These are phyloP conservation scores for Meteorus cinctellus DNA, from an alignment of 2,888 invertebrate genomes.

Conservation along the genomic window DNA sequence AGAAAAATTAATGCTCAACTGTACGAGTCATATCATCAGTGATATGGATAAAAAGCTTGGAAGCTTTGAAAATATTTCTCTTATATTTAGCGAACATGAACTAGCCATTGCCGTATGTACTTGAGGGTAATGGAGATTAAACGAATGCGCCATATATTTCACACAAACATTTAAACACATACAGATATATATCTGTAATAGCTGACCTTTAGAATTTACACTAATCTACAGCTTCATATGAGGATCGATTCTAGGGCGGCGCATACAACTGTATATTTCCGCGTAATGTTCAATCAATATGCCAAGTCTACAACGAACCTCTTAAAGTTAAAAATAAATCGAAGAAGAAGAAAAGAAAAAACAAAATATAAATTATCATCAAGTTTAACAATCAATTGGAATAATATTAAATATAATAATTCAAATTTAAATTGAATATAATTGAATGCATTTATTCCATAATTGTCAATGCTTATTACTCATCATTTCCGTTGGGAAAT, in stretches of 20 bases:
- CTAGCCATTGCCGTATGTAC: not conserved
- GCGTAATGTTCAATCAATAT: conserved; percentile 14
- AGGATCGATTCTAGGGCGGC: conserved; percentile 24
- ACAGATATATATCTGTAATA: not conserved
- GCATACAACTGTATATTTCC: conserved; percentile 10
- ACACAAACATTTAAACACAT: not conserved
- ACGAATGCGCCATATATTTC: not conserved
- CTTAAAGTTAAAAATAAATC: not conserved
- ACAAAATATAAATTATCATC: not conserved
- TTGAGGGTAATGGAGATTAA: not conserved
- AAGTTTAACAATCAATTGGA: not conserved
- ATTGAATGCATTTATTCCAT: not conserved
- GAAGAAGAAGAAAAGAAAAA: not conserved
- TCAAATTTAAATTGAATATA: not conserved
- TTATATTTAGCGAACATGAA: not conserved
- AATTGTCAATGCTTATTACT: conserved; percentile 17
- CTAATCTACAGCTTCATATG: conserved; percentile 30
- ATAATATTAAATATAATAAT: not conserved
- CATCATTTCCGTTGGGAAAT: conserved; percentile 16
- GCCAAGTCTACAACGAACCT: not conserved
- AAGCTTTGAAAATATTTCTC: not conserved
- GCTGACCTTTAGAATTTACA: conserved; percentile 41
- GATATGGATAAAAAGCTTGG: not conserved
- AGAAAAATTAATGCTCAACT: not conserved
- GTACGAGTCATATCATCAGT: not conserved